A percentile compares a stretch with the other conserved stretches of the same genome.
These are phyloP conservation scores for Gorsachius goisagi DNA, from an alignment of 2,113 vertebrate species.

Conservation along the genomic window DNA sequence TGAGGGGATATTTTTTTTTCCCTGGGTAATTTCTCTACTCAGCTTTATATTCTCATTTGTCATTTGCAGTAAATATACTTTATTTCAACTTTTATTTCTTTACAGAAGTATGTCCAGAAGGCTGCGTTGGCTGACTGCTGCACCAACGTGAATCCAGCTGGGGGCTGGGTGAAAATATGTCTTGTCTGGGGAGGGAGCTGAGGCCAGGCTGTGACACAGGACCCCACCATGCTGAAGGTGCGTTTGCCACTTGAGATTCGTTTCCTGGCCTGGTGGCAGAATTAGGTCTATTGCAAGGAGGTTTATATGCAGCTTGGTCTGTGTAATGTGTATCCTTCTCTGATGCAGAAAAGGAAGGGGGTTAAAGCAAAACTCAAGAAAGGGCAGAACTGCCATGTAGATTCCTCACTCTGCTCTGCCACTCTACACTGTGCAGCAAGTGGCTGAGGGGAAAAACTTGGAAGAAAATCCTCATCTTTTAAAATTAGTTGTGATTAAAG, in stretches of 20 bases:
- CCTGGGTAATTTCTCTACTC: neutral
- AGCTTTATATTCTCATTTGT: slow-evolving; percentile 19
- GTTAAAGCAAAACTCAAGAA: neutral
- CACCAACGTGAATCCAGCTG: neutral
- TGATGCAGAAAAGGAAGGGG: neutral
- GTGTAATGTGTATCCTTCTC: neutral
- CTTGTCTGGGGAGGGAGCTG: neutral
- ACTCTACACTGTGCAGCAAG: neutral
- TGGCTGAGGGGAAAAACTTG: neutral
- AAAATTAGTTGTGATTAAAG: neutral
- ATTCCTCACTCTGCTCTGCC: neutral
- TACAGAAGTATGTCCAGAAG: neutral
- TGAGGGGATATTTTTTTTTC: neutral
- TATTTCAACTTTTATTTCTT: slow-evolving; percentile 31
- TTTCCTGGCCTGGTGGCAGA: neutral
- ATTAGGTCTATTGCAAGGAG: neutral
- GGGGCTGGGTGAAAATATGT: neutral
- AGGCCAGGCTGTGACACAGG: neutral
- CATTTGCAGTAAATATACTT: slow-evolving; percentile 21
- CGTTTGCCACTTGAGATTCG: neutral
- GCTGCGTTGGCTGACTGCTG: neutral
- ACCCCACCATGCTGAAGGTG: neutral
- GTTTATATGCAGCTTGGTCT: neutral
- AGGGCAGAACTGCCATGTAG: neutral
- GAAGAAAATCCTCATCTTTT: neutral